These are phyloP conservation scores for Euzophera pinguis DNA, from an alignment of 2,888 invertebrate genomes.

Conservation along the genomic window DNA sequence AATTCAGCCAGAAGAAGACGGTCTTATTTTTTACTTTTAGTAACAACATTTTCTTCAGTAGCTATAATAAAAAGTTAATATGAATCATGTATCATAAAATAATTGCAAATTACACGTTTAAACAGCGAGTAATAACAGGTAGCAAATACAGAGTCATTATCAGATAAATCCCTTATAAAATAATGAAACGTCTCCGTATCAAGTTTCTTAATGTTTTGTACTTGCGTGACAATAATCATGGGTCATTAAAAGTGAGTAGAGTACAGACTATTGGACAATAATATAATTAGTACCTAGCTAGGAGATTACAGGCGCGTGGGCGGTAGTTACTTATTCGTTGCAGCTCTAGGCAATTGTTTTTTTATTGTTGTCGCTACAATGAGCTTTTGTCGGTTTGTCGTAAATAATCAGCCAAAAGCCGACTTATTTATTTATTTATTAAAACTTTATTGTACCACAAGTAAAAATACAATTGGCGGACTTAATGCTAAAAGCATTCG, in stretches of 20 bases:
- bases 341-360: not conserved
- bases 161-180: conserved; percentile 8
- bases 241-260: conserved; percentile 27
- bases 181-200: conserved; percentile 13
- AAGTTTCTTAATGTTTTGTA: conserved; percentile 16
- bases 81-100: not conserved
- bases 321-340: not conserved
- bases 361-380: not conserved
- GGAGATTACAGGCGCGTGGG: conserved; percentile 14
- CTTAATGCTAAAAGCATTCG: no score
- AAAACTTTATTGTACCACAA: no score
- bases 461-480: no score
- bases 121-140: conserved; percentile 3
- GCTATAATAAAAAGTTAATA: not conserved
- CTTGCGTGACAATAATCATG: conserved; percentile 31
- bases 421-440: no score
- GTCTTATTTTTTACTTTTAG: no score
- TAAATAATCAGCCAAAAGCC: no score
- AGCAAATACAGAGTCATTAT: conserved; percentile 7
- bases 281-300: conserved; percentile 21
- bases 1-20: no score
- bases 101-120: not conserved
- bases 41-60: no score
- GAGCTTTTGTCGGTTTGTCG: no score
- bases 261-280: conserved; percentile 27